Evolutionary conservation across 2,888 invertebrate species (phyloP), one percentile per base, ranked within the genome.

Genomic region (Hemistola chrysoprasaria): DNA sequence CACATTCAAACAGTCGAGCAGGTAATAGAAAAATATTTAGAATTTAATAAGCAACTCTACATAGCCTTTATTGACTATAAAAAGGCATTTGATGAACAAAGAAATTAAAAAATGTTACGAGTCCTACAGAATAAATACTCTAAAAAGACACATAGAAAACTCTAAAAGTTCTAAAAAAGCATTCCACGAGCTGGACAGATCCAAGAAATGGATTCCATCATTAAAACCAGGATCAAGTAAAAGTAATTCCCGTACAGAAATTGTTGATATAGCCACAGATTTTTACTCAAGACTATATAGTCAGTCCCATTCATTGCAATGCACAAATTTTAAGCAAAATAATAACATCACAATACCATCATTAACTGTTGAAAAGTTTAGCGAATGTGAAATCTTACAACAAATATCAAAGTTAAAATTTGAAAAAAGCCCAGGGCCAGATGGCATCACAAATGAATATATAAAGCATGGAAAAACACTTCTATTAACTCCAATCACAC

Each of bases 41-140:
- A 56, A 44, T 55, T 49, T 10, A 40, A 44, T 9, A 47, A 40
- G 27, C 22, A 7, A 0, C 36, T 38, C n/a, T 56, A 49, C 21
- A 3, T 50, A 8, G 47, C 40, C 0, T 55, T 57, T 16, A 40
- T 59, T 0, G 57, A 56, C 30, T 59, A 40, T 11, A 47, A 34
- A 8, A 59, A 59, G 11, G 56, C 54, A 0, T 57, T n/a, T n/a
- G 16, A 4, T 4, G 4, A 16, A 16, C 16, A 2, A 4, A 16
- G 25, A 25, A 25, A 25, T 25, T 20, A 22, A 11, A 32, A 16
- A 2, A n/a, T 21, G 5, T 22, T 28, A 25, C 9, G 3, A 8
- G 1, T 6, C 8, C 9, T 9, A 25, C 9, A 25, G 25, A 25
- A 25, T 9, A 9, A 25, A 8, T 9, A 16, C 16, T 3, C 4